Evolutionary conservation across 2,888 invertebrate species (phyloP), one percentile per base, ranked within the genome.

Genomic region (Rhagophthalmus giganteus): DNA sequence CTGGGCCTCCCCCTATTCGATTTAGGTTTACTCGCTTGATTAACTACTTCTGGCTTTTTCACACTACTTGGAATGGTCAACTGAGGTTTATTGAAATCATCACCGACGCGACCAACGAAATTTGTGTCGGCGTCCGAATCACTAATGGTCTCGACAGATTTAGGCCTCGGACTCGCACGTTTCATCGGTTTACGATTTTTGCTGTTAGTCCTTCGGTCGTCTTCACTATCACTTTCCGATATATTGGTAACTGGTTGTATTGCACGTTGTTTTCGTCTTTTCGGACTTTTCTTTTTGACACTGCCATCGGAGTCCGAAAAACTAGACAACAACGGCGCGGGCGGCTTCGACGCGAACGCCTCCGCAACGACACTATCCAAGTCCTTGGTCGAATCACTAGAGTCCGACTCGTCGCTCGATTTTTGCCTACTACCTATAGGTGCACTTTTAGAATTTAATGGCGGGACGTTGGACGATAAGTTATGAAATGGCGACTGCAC

Each of bases 361-460:
- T 79, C 81, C 4, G 79, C 80, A 41, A 83, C 76, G 5, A 79
- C 79, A 64, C 78, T 77, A 61, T 81, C 77, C 47, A 82, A 64
- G 64, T 81, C 81, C 65, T 80, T 79, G 14, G 77, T 75, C 2
- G 79, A 77, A 59, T 80, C 80, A 60, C 78, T 80, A 15, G 76
- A 69, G 58, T 74, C 75, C 26, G 75, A 72, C 68, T 70, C 74
- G 42, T 70, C 70, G 9, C 62, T 63, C 10, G 55, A 57, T 32
- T 66, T 63, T 39, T 66, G 63, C 30, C 61, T 55, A 37, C 59
- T 65, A 34, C 66, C 65, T 4, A 59, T 60, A 31, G 61, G 41
- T 8, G 33, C 47, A 41, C 42, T 55, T 34, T 41, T 58, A 31
- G 49, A 52, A 44, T 42, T 56, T 44, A 59, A 45, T 46, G 60